A percentile compares a stretch with the other conserved stretches of the same genome.
phyloP scores from a whole-genome alignment of 1,140 invertebrate genomes.

The Eriosoma lanigerum region DNA sequence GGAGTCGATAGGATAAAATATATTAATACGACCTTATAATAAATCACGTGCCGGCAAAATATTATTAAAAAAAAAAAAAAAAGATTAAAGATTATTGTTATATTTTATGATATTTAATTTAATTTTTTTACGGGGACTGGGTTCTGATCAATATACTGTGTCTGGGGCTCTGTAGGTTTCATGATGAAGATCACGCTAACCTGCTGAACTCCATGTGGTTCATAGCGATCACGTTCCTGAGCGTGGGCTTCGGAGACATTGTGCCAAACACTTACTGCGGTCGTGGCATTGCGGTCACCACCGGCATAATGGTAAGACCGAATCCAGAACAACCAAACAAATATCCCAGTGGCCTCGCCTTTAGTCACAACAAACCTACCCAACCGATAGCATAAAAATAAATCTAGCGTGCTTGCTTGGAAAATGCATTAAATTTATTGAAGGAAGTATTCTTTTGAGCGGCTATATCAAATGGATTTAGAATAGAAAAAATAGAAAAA shows the following conservation, averaged over 20 bases:
- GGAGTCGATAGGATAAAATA: conserved; percentile 43
- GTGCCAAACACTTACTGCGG: conserved; percentile 99
- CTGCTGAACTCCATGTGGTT: conserved; percentile 98
- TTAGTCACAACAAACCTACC: conserved; percentile 23
- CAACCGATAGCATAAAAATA: conserved; percentile 18
- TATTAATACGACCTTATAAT: background rate
- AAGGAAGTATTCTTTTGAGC: background rate
- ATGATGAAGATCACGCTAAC: conserved; percentile 95
- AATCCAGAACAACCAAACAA: conserved; percentile 22
- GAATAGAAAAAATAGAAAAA: background rate
- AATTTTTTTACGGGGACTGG: conserved; percentile 37
- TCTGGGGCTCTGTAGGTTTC: conserved; percentile 70
- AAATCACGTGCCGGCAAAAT: conserved; percentile 20
- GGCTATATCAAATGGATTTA: background rate
- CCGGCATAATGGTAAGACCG: conserved; percentile 94
- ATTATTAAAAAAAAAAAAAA: too few relatives aligned
- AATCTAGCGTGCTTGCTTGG: conserved; percentile 36
- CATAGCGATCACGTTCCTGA: conserved; percentile 96
- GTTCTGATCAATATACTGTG: conserved; percentile 47
- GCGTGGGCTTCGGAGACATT: conserved; percentile 99
- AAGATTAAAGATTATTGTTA: background rate
- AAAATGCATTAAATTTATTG: conserved; percentile 36
- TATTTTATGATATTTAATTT: conserved; percentile 44
- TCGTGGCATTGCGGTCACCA: conserved; percentile 94
- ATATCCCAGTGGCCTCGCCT: conserved; percentile 30